Conservation (phyloP, 2,113 vertebrate genomes). For the Brienomyrus brachyistius region DNA sequence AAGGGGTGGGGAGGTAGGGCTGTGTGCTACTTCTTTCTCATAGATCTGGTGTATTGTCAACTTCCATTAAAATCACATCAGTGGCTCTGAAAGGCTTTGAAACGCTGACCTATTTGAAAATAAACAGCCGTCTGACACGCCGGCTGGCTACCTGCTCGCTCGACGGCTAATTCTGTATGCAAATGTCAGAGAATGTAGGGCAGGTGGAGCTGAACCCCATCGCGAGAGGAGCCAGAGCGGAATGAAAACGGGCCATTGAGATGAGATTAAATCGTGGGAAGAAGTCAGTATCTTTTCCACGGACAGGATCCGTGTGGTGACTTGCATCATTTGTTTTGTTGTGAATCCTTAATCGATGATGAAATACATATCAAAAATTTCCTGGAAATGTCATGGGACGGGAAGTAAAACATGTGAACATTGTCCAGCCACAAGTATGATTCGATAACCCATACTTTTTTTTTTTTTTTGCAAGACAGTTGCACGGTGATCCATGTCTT, state of each 20-base stretch:
- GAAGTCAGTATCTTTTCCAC: background rate
- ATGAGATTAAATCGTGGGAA: background rate
- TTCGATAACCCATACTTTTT: background rate
- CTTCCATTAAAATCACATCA: background rate
- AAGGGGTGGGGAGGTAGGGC: background rate
- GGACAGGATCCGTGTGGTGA: background rate
- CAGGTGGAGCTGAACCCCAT: background rate
- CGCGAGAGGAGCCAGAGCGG: background rate
- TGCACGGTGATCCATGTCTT: background rate
- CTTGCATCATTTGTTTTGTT: background rate
- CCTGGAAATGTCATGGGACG: background rate
- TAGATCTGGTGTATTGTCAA: background rate
- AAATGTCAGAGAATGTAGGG: background rate
- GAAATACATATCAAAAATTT: background rate
- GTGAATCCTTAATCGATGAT: background rate
- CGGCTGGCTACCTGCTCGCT: background rate
- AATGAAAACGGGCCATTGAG: background rate
- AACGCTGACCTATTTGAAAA: slow-evolving; percentile 11
- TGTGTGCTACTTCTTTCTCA: background rate
- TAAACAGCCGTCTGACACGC: background rate
- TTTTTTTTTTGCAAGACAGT: background rate
- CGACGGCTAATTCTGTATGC: background rate
- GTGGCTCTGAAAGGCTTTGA: background rate
- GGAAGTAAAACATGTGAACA: background rate
- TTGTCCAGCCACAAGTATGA: background rate